A percentile compares a stretch with the other conserved stretches of the same genome.
Evolutionary conservation across 2,113 vertebrate genomes (phyloP).

Genomic region (Ceuthmochares aereus): DNA sequence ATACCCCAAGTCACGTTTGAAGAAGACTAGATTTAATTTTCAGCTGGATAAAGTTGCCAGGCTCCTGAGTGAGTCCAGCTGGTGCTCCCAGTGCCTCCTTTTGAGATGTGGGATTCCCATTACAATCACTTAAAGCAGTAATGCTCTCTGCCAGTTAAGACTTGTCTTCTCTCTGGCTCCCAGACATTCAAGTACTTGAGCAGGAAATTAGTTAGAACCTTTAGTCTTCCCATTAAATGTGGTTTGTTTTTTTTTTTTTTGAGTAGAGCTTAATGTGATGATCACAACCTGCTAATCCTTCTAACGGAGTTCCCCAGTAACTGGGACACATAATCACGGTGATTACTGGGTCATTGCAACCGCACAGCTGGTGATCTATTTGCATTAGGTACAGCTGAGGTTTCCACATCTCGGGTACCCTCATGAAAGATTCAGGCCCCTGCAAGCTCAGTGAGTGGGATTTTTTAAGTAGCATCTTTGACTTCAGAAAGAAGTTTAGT

Average conservation of each 20-base stretch:
- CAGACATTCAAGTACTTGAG: background rate
- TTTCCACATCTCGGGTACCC: background rate
- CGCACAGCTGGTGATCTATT: slow-evolving; percentile 36
- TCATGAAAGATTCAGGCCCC: background rate
- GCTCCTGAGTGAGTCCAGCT: background rate
- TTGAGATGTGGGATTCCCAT: background rate
- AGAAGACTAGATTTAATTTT: background rate
- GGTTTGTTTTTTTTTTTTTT: background rate
- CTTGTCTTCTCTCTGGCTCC: background rate
- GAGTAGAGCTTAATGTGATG: slow-evolving; percentile 5
- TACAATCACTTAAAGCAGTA: background rate
- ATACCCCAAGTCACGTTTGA: fast-evolving
- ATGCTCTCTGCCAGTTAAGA: background rate
- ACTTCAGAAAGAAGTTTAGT: no score
- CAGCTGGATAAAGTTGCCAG: background rate
- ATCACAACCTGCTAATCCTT: slow-evolving; percentile 21
- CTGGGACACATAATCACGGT: slow-evolving; percentile 16
- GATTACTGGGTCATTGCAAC: slow-evolving; percentile 49
- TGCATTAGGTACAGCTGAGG: background rate
- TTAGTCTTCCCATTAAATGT: background rate
- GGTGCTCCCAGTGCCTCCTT: background rate
- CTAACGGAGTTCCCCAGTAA: background rate
- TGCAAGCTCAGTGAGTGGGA: background rate
- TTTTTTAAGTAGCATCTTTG: background rate
- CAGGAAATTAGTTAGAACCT: background rate